Conservation (phyloP, 1,140 invertebrate genomes). For the Drosophila biarmipes region DNA sequence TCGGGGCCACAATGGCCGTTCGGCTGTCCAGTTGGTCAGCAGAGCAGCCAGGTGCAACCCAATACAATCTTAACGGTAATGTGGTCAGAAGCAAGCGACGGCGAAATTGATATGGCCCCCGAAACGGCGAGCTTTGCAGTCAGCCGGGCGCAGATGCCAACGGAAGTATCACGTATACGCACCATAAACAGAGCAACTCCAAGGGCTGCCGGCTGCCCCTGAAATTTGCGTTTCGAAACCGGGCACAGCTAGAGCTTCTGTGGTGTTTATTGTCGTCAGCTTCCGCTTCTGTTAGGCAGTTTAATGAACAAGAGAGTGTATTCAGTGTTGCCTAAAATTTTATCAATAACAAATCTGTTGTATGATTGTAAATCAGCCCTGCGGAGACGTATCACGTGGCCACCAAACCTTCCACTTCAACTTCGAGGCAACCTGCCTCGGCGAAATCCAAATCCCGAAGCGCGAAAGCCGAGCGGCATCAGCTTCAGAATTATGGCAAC, state of each 20-base stretch:
- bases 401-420: slow-evolving; percentile 61
- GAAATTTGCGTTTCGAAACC: background rate
- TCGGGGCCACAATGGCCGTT: slow-evolving; percentile 59
- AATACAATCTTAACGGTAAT: slow-evolving; percentile 83
- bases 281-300: no score
- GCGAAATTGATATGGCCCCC: slow-evolving; percentile 73
- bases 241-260: background rate
- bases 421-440: slow-evolving; percentile 22
- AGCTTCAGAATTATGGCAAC: slow-evolving; percentile 73
- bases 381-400: slow-evolving; percentile 29
- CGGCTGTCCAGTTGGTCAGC: slow-evolving; percentile 51
- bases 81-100: slow-evolving; percentile 62
- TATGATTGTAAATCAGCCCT: background rate
- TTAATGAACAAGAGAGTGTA: no score
- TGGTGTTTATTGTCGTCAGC: background rate
- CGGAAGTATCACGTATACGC: slow-evolving; percentile 40
- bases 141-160: slow-evolving; percentile 15
- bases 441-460: slow-evolving; percentile 36
- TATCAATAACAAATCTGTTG: no score
- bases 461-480: slow-evolving; percentile 22
- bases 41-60: slow-evolving; percentile 67
- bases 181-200: slow-evolving; percentile 10
- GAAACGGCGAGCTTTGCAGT: slow-evolving; percentile 24
- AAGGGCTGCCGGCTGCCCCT: no score
- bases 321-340: no score